phyloP scores from a whole-genome alignment of 2,113 vertebrate genomes.

The Alligator sinensis region DNA sequence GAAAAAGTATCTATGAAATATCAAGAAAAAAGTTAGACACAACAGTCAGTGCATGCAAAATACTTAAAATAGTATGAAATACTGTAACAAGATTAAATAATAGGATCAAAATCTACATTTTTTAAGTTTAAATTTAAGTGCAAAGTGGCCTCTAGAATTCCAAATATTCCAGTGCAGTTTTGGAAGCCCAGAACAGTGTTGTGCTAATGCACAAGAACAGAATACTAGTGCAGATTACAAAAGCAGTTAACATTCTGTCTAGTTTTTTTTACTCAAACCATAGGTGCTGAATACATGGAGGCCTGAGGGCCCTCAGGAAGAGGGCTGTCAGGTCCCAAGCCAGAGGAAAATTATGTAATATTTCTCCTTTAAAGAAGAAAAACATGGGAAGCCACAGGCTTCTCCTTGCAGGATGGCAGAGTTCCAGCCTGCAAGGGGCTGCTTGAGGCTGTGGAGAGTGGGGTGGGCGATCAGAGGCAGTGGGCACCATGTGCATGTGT shows the following conservation, averaged over 20 bases:
- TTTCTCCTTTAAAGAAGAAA: too few species aligned
- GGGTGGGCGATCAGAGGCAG: too few species aligned
- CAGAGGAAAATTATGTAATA: too few species aligned
- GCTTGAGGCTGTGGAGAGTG: too few species aligned
- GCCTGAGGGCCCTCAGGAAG: too few species aligned
- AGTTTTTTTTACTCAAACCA: not conserved
- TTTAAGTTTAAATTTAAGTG: not conserved
- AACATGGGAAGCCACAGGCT: too few species aligned
- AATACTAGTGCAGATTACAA: slow-evolving; percentile 6
- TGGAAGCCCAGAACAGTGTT: not conserved
- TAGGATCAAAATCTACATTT: not conserved
- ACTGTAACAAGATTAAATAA: not conserved
- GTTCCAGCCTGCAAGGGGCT: too few species aligned
- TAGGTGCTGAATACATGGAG: too few species aligned
- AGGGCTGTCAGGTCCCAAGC: too few species aligned
- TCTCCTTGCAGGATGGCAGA: too few species aligned
- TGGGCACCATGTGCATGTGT: too few species aligned
- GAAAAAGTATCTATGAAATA: not conserved
- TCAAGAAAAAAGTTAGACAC: not conserved
- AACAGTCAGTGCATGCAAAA: not conserved
- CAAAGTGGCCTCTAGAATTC: not conserved
- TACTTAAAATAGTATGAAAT: not conserved
- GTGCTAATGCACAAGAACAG: slow-evolving; percentile 3
- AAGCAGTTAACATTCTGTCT: slow-evolving; percentile 24
- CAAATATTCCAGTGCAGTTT: not conserved